Evolutionary conservation across 1,140 invertebrate genomes (phyloP), one percentile per base, ranked within the genome.

Genomic region (Lucilia sericata): DNA sequence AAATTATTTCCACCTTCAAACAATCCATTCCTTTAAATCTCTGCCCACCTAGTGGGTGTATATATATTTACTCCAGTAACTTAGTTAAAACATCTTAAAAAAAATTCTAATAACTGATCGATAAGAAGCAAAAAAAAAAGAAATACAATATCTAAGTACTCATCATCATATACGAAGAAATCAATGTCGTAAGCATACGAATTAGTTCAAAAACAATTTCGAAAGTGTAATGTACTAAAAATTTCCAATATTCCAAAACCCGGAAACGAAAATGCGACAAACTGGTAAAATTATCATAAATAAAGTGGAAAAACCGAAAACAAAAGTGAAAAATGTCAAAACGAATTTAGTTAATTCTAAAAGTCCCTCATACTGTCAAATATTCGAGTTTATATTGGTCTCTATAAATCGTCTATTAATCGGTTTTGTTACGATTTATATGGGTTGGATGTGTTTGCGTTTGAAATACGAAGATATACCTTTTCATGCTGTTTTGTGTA

Each of bases 351-450:
- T 42, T 8, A 42, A 42, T 2, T 25, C 42, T 25, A 51, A 21
- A 21, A 19, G 1, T 25, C 75, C 2, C 19, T 70, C 82, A 21
- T 51, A 47, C 30, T 75, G 21, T 21, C 84, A 84, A 82, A 60
- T 60, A 25, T n/a, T 85, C 5, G 84, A 85, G 19, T 85, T 85
- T 65, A 19, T 83, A 60, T 75, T 90, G 8, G 86, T 88, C 84
- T 85, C 88, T 13, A 81, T 91, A 1, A 90, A 91, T 80, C 89
- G 89, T 21, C 47, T 91, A 51, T 86, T 88, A 82, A 91, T 91
- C 42, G 89, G 89, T 0, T 91, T 91, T 60, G 86, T 90, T 2
- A 88, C 88, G n/a, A 84, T 91, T 47, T 91, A 88, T 86, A 85
- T 91, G n/a, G 86, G 87, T 60, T 91, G 89, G 89, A 87, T 84